These are phyloP conservation scores for Danio aesculapii DNA, from an alignment of 2,797 vertebrate species.

Conservation along the genomic window DNA sequence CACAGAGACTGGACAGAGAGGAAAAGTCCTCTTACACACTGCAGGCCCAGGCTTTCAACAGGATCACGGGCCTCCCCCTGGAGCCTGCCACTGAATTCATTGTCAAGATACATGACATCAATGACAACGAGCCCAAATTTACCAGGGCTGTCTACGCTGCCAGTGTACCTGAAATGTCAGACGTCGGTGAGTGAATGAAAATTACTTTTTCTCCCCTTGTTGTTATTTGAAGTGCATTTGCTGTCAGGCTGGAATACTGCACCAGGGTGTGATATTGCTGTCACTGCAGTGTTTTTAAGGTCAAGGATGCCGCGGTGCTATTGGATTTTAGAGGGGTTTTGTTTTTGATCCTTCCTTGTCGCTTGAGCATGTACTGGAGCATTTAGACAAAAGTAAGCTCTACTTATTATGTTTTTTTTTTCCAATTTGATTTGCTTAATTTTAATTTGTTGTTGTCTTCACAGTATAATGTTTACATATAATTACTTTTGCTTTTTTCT, in stretches of 20 bases:
- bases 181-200: slow-evolving; percentile 78
- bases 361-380: slow-evolving; percentile 54
- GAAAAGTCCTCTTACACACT: slow-evolving; percentile 87
- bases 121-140: slow-evolving; percentile 89
- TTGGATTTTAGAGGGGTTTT: slow-evolving; percentile 35
- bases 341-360: slow-evolving; percentile 33
- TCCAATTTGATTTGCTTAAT: slow-evolving; percentile 28
- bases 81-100: slow-evolving; percentile 89
- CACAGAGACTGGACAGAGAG: slow-evolving; percentile 86
- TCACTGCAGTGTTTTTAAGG: slow-evolving; percentile 51
- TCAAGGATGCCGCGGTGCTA: slow-evolving; percentile 48
- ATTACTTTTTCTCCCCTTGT: slow-evolving; percentile 31
- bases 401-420: slow-evolving; percentile 22
- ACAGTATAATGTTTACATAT: too few relatives aligned
- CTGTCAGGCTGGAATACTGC: slow-evolving; percentile 48
- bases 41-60: slow-evolving; percentile 85
- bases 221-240: slow-evolving; percentile 45
- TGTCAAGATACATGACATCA: slow-evolving; percentile 91
- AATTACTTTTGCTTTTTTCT: too few relatives aligned
- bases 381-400: slow-evolving; percentile 36
- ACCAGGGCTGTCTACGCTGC: slow-evolving; percentile 85
- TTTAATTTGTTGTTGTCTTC: neutral
- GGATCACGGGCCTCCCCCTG: slow-evolving; percentile 82
- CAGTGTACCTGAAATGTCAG: slow-evolving; percentile 87
- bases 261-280: slow-evolving; percentile 39